Evolutionary conservation across 2,888 invertebrate species (phyloP).

Genomic region (Leucoma salicis): DNA sequence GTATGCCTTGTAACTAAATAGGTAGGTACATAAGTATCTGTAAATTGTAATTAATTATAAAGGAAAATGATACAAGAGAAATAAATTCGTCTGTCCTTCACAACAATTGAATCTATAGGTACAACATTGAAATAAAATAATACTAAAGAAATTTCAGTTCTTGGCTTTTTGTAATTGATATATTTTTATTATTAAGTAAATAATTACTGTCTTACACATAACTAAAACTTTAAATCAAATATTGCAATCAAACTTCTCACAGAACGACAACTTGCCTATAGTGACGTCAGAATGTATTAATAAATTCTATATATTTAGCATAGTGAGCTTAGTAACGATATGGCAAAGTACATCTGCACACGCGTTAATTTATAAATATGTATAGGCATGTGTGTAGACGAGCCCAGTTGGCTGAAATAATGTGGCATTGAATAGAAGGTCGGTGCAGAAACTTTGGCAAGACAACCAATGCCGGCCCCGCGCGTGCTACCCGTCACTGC

Average conservation of each 20-base stretch:
- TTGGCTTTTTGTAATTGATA: no score
- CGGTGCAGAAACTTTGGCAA: constrained; percentile 84
- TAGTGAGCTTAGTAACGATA: constrained; percentile 40
- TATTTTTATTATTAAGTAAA: no score
- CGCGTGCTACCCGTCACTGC: constrained; percentile 35
- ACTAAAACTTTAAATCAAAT: no score
- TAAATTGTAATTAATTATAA: constrained; percentile 1
- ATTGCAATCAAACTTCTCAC: no score
- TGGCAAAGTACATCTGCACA: constrained; percentile 15
- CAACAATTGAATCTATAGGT: no score
- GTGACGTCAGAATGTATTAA: background rate
- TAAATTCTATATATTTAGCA: constrained; percentile 3
- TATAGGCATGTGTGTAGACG: constrained; percentile 29
- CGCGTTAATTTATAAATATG: constrained; percentile 9
- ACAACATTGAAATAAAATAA: background rate
- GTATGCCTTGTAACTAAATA: background rate
- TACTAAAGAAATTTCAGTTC: no score
- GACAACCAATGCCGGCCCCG: constrained; percentile 69
- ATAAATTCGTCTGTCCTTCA: no score
- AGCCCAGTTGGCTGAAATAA: constrained; percentile 60
- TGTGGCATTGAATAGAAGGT: constrained; percentile 74
- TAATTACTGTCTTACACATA: no score
- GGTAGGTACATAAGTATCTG: no score
- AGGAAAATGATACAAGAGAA: background rate
- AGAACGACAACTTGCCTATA: no score